Percentiles rank a stretch among this genome's conserved stretches.
phyloP scores from a whole-genome alignment of 2,888 invertebrate genomes.

The Morpho achilles region DNA sequence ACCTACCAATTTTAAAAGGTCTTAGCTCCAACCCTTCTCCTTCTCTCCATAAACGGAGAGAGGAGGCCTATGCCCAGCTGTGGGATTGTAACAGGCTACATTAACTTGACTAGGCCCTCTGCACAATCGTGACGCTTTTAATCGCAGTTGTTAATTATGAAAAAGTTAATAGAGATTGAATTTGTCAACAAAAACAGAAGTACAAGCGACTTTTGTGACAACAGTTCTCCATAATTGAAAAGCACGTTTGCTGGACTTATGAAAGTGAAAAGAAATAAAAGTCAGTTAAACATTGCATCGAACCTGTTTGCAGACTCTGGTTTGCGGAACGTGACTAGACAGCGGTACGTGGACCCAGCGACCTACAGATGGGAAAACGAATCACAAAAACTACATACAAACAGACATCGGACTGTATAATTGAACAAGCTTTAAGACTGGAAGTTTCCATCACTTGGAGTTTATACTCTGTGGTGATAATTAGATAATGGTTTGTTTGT shows the following conservation, averaged over 20 bases:
- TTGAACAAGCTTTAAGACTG: background rate
- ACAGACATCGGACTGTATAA: too few species aligned
- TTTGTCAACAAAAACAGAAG: too few species aligned
- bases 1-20: too few species aligned
- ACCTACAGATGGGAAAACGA: conserved; percentile 33
- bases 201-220: conserved; percentile 35
- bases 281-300: conserved; percentile 51
- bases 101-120: too few species aligned
- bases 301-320: conserved; percentile 68
- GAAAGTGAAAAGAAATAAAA: conserved; percentile 60
- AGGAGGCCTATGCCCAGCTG: too few species aligned
- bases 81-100: too few species aligned
- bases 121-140: too few species aligned
- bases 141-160: too few species aligned
- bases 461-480: background rate
- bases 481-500: background rate
- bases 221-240: conserved; percentile 49
- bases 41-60: too few species aligned
- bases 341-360: conserved; percentile 52
- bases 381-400: too few species aligned
- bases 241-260: conserved; percentile 48
- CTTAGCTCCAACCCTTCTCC: too few species aligned
- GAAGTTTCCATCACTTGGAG: conserved; percentile 2
- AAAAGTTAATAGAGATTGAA: too few species aligned
- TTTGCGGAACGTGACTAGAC: conserved; percentile 77